Conservation (phyloP, 2,888 invertebrate species). For the Rhagium mordax region DNA sequence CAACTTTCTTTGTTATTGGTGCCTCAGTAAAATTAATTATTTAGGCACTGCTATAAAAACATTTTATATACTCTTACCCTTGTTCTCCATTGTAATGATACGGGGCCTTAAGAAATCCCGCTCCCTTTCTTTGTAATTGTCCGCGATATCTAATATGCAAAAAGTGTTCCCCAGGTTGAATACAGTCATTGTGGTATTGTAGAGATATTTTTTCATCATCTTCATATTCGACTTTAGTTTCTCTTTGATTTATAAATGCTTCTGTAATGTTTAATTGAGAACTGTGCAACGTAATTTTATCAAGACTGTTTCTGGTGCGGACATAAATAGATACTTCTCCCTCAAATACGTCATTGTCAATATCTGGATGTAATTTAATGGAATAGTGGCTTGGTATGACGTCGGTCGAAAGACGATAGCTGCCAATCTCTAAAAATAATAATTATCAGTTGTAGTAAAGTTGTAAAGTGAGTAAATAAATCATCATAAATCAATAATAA, state of each 20-base stretch:
- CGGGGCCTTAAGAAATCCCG: conserved; percentile 76
- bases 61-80: conserved; percentile 39
- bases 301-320: conserved; percentile 30
- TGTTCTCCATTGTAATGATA: conserved; percentile 39
- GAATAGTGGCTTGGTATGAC: conserved; percentile 54
- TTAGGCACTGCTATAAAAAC: not conserved
- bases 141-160: conserved; percentile 77
- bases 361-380: conserved; percentile 53
- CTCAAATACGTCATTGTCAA: conserved; percentile 52
- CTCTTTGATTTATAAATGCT: conserved; percentile 44
- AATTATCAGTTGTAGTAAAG: not conserved
- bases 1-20: no score
- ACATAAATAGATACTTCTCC: conserved; percentile 57
- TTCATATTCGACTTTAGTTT: conserved; percentile 50
- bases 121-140: conserved; percentile 75
- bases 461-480: not conserved
- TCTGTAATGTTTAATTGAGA: conserved; percentile 49
- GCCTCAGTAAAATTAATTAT: no score
- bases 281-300: conserved; percentile 57
- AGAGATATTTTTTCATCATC: conserved; percentile 45
- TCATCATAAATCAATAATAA: no score
- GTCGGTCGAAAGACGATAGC: conserved; percentile 43
- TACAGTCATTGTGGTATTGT: conserved; percentile 44
- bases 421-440: conserved; percentile 27
- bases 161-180: conserved; percentile 70